These are phyloP conservation scores for Aegypius monachus DNA, from an alignment of 2,113 vertebrate species.

Conservation along the genomic window DNA sequence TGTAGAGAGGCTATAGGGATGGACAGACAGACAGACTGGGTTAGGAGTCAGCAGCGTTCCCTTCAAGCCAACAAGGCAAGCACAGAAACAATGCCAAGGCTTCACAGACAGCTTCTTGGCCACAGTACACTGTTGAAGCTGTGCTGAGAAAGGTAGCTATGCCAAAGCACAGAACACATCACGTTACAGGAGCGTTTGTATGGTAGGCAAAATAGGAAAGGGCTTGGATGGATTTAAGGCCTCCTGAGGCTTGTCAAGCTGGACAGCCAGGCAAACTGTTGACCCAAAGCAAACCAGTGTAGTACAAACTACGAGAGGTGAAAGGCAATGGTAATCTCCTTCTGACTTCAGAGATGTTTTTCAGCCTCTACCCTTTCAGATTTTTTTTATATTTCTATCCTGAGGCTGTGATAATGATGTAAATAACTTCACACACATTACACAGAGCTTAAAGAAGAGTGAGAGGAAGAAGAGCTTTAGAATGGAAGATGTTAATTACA, in stretches of 20 bases:
- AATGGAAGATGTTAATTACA: not conserved
- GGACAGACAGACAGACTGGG: not conserved
- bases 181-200: rapidly evolving
- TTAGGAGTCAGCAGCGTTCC: not conserved
- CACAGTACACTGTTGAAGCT: not conserved
- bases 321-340: not conserved
- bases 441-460: not conserved
- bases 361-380: not conserved
- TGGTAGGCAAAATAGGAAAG: not conserved
- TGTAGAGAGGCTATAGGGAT: not conserved
- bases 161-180: no score
- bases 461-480: not conserved
- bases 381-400: not conserved
- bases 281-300: not conserved
- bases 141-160: not conserved
- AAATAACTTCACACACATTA: not conserved
- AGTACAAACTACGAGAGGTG: no score
- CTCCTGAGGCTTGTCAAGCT: not conserved
- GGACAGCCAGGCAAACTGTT: not conserved
- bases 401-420: not conserved
- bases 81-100: not conserved
- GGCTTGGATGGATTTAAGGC: not conserved
- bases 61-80: not conserved
- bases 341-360: not conserved
- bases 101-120: not conserved